Conservation (phyloP, 2,113 vertebrate genomes). For the Arothron firmamentum region DNA sequence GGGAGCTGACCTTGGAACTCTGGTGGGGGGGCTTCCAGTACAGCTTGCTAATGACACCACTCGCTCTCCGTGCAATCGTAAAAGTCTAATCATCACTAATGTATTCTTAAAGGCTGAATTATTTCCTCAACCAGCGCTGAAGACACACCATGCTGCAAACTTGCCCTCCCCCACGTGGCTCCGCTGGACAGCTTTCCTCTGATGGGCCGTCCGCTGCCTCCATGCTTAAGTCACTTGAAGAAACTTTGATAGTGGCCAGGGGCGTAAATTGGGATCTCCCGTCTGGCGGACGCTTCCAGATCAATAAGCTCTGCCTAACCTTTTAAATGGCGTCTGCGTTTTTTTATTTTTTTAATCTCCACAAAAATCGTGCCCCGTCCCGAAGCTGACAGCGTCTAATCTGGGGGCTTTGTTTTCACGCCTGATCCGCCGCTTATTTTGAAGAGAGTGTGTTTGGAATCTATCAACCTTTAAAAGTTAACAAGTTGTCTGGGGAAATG, state of each 20-base stretch:
- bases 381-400: slow-evolving; percentile 73
- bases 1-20: slow-evolving; percentile 46
- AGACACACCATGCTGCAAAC: slow-evolving; percentile 42
- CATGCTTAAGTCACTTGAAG: slow-evolving; percentile 4
- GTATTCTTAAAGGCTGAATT: slow-evolving; percentile 61
- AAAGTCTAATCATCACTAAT: slow-evolving; percentile 62
- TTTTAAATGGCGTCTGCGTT: slow-evolving; percentile 33
- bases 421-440: slow-evolving; percentile 69
- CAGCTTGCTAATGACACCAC: slow-evolving; percentile 46
- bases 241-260: slow-evolving; percentile 18
- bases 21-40: slow-evolving; percentile 39
- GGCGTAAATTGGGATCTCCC: slow-evolving; percentile 46
- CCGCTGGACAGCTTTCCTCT: neutral
- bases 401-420: slow-evolving; percentile 69
- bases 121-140: slow-evolving; percentile 52
- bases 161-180: slow-evolving; percentile 26
- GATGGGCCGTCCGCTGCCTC: neutral
- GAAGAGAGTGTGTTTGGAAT: slow-evolving; percentile 66
- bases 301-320: slow-evolving; percentile 58
- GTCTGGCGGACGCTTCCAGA: slow-evolving; percentile 51
- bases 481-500: slow-evolving; percentile 82
- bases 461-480: slow-evolving; percentile 86
- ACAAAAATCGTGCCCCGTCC: slow-evolving; percentile 58
- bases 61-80: slow-evolving; percentile 43
- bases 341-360: neutral